phyloP scores from a whole-genome alignment of 2,888 invertebrate species.

The Troides helena region DNA sequence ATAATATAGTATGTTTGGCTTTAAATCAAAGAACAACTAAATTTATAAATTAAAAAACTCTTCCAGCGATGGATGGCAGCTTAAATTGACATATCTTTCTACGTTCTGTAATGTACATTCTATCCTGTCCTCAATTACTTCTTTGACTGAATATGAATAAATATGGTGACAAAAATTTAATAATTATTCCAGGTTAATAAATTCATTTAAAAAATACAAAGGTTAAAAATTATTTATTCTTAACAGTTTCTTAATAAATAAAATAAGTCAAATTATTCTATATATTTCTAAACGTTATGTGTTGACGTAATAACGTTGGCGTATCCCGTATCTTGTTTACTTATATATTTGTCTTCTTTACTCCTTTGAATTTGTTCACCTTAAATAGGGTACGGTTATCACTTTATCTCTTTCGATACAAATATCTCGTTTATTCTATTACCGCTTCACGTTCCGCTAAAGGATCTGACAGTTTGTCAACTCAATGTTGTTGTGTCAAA shows the following conservation, averaged over 20 bases:
- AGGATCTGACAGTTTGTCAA: slow-evolving; percentile 58
- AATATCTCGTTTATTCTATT: slow-evolving; percentile 9
- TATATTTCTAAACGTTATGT: slow-evolving; percentile 18
- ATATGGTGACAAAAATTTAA: too few relatives aligned
- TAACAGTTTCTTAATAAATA: too few relatives aligned
- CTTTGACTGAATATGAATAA: too few relatives aligned
- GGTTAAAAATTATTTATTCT: too few relatives aligned
- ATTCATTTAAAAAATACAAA: background rate
- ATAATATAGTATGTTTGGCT: slow-evolving; percentile 9
- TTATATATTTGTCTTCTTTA: slow-evolving; percentile 13
- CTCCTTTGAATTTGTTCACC: background rate
- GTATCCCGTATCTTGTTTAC: background rate
- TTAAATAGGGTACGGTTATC: slow-evolving; percentile 3
- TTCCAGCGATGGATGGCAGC: slow-evolving; percentile 28
- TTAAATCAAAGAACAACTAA: slow-evolving; percentile 19
- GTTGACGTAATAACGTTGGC: slow-evolving; percentile 15
- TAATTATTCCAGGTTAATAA: too few relatives aligned
- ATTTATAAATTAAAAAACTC: slow-evolving; percentile 26
- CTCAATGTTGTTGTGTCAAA: slow-evolving; percentile 65
- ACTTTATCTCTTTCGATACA: background rate
- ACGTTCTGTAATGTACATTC: slow-evolving; percentile 14
- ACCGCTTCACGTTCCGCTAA: slow-evolving; percentile 5
- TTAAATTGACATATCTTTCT: slow-evolving; percentile 22
- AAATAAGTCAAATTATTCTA: background rate
- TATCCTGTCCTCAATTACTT: too few relatives aligned